phyloP scores from a whole-genome alignment of 2,113 vertebrate genomes.

The Petromus typicus region DNA sequence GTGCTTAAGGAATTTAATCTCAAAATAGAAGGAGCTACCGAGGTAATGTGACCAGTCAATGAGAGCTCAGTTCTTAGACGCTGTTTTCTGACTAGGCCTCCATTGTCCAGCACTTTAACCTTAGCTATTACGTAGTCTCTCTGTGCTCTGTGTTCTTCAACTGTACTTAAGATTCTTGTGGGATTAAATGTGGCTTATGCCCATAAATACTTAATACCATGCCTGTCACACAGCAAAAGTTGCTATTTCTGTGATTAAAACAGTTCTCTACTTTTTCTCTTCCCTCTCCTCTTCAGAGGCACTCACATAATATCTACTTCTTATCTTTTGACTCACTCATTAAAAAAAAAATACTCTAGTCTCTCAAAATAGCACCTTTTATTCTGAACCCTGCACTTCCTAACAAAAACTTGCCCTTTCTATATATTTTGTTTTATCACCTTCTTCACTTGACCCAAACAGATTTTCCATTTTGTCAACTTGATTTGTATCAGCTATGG shows the following conservation, averaged over 20 bases:
- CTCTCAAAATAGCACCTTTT: neutral
- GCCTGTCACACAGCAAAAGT: neutral
- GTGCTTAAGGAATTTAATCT: neutral
- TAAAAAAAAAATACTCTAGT: neutral
- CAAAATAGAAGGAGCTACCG: neutral
- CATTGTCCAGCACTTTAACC: neutral
- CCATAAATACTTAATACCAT: neutral
- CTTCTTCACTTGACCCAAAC: neutral
- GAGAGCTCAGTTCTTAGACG: neutral
- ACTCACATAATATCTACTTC: neutral
- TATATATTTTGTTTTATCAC: neutral
- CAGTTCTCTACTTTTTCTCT: neutral
- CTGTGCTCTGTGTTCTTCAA: neutral
- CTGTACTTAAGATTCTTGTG: neutral
- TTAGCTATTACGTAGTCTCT: neutral
- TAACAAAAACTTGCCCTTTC: conserved; percentile 5
- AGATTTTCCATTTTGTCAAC: neutral
- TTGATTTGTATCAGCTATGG: neutral
- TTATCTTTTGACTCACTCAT: neutral
- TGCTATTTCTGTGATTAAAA: neutral
- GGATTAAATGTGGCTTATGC: neutral
- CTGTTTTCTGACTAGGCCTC: neutral
- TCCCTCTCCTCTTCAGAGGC: neutral
- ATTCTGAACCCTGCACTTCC: neutral
- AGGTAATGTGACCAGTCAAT: neutral